Evolutionary conservation across 2,113 vertebrate species (phyloP).

Genomic region (Lutjanus erythropterus): DNA sequence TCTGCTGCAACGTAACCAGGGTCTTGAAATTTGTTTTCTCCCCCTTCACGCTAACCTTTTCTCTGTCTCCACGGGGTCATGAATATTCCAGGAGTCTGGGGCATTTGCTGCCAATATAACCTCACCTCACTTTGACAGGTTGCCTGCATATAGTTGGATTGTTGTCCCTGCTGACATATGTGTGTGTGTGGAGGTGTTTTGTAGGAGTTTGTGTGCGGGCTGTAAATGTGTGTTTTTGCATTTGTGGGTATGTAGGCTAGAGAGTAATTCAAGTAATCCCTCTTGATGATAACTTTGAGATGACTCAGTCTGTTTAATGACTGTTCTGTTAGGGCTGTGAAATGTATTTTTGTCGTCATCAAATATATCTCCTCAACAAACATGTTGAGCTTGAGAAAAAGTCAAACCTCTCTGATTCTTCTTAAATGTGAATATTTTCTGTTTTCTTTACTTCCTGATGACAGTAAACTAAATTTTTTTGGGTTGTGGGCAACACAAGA

Average conservation of each 20-base stretch:
- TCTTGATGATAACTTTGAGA: neutral
- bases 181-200: slow-evolving; percentile 15
- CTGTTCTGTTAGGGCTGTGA: neutral
- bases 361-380: neutral
- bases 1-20: slow-evolving; percentile 3
- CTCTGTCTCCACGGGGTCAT: slow-evolving; percentile 10
- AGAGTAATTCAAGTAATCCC: slow-evolving; percentile 5
- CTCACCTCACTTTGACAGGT: slow-evolving; percentile 6
- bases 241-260: slow-evolving; percentile 3
- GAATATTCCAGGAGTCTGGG: slow-evolving; percentile 24
- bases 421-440: too few relatives aligned
- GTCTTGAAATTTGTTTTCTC: slow-evolving; percentile 37
- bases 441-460: too few relatives aligned
- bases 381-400: too few relatives aligned
- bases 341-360: neutral
- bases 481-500: too few relatives aligned
- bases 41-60: slow-evolving; percentile 44
- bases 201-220: neutral
- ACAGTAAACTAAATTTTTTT: too few relatives aligned
- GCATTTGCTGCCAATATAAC: slow-evolving; percentile 7
- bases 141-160: neutral
- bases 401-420: too few relatives aligned
- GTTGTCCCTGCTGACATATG: neutral
- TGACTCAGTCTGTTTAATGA: slow-evolving; percentile 17
- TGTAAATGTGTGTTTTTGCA: neutral